Conservation (phyloP, 1,140 invertebrate species). For the Lerema accius region DNA sequence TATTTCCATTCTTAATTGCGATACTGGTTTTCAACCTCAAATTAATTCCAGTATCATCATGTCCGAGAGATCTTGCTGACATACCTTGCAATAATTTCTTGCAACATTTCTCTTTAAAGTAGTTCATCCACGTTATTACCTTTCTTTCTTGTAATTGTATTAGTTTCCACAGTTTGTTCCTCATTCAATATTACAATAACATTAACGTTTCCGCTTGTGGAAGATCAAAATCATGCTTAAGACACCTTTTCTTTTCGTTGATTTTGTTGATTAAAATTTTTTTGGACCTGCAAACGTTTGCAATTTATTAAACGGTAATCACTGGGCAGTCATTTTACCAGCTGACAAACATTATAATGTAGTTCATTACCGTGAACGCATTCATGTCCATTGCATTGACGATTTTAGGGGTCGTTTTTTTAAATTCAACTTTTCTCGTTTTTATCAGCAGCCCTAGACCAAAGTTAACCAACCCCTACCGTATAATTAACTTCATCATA, state of each 20-base stretch:
- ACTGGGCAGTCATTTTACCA: too few relatives aligned
- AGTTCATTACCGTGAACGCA: too few relatives aligned
- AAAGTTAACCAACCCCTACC: too few relatives aligned
- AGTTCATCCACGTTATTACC: constrained; percentile 9
- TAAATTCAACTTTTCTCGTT: too few relatives aligned
- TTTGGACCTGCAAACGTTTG: too few relatives aligned
- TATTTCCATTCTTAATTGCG: neutral
- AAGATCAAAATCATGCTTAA: neutral
- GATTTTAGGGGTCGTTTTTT: too few relatives aligned
- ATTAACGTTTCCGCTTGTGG: neutral
- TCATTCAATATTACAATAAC: neutral
- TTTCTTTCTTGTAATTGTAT: constrained; percentile 1
- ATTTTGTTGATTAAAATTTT: neutral
- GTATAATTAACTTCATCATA: too few relatives aligned
- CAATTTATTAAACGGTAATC: too few relatives aligned
- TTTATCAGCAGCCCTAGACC: too few relatives aligned
- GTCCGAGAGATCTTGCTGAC: neutral
- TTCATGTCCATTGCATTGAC: too few relatives aligned
- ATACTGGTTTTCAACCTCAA: neutral
- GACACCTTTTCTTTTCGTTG: neutral
- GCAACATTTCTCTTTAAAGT: constrained; percentile 15
- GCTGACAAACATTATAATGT: too few relatives aligned
- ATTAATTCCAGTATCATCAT: constrained; percentile 1
- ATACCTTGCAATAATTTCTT: constrained; percentile 9
- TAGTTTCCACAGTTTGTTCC: neutral